These are phyloP conservation scores for Polyodon spathula DNA, from an alignment of 2,113 vertebrate species.

Conservation along the genomic window DNA sequence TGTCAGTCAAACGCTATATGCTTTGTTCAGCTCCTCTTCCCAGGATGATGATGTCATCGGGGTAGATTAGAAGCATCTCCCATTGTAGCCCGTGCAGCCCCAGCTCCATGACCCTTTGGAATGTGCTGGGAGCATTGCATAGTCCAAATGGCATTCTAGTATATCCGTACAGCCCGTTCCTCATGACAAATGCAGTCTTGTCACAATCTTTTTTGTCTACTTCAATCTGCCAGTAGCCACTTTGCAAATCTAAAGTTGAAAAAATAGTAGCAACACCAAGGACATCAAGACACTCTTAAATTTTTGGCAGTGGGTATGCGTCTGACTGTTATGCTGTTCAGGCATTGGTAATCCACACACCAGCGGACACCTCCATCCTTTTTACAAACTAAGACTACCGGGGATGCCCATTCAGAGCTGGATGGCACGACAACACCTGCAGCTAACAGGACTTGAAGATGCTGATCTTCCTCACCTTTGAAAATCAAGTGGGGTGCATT, in stretches of 20 bases:
- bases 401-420: neutral
- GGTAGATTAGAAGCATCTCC: neutral
- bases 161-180: constrained; percentile 5
- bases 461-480: neutral
- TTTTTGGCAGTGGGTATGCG: neutral
- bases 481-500: neutral
- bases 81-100: neutral
- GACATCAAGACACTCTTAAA: too few species aligned
- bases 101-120: neutral
- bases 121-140: neutral
- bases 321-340: constrained; percentile 4
- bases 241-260: neutral
- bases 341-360: neutral
- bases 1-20: neutral
- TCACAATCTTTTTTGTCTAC: neutral
- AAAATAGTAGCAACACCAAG: neutral
- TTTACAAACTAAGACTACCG: constrained; percentile 6
- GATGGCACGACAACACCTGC: neutral
- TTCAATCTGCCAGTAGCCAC: constrained; percentile 7
- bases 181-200: neutral
- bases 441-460: neutral
- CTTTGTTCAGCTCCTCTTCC: neutral
- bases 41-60: neutral
- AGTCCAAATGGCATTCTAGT: neutral
- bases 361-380: constrained; percentile 2